Conservation (phyloP, 1,140 invertebrate genomes). For the Coptotermes formosanus region DNA sequence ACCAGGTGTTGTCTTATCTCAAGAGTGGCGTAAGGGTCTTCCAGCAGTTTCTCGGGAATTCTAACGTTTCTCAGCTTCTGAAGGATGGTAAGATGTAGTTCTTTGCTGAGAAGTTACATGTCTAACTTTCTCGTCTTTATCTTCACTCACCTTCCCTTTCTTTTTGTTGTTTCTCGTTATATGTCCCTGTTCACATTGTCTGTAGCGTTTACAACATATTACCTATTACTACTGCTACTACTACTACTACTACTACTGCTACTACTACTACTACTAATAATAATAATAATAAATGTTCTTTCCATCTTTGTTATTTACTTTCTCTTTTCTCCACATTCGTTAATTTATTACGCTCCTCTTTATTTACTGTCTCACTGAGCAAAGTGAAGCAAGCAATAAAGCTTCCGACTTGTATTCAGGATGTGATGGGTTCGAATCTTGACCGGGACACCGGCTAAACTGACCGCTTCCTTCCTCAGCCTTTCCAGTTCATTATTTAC, state of each 20-base stretch:
- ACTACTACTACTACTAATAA: too few species aligned
- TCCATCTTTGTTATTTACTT: neutral
- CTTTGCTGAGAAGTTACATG: neutral
- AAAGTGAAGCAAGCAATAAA: too few species aligned
- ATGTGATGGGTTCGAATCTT: too few species aligned
- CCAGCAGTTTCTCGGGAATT: slow-evolving; percentile 59
- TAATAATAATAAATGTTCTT: too few species aligned
- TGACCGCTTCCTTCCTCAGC: too few species aligned
- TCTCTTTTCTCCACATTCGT: neutral
- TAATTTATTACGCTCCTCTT: neutral
- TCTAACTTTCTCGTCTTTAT: neutral
- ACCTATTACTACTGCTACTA: too few species aligned
- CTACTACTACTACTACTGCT: too few species aligned
- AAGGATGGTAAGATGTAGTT: slow-evolving; percentile 47
- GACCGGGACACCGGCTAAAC: too few species aligned
- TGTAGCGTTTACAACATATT: too few species aligned
- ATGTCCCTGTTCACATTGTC: neutral
- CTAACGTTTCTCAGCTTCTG: slow-evolving; percentile 58
- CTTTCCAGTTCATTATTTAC: too few species aligned
- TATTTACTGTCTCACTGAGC: neutral
- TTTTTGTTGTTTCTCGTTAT: neutral
- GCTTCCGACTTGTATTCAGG: too few species aligned
- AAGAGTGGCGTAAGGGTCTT: slow-evolving; percentile 63
- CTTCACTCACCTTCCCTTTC: neutral
- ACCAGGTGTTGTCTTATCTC: slow-evolving; percentile 58